phyloP scores from a whole-genome alignment of 2,888 invertebrate species.

The Ormyrus rosae region DNA sequence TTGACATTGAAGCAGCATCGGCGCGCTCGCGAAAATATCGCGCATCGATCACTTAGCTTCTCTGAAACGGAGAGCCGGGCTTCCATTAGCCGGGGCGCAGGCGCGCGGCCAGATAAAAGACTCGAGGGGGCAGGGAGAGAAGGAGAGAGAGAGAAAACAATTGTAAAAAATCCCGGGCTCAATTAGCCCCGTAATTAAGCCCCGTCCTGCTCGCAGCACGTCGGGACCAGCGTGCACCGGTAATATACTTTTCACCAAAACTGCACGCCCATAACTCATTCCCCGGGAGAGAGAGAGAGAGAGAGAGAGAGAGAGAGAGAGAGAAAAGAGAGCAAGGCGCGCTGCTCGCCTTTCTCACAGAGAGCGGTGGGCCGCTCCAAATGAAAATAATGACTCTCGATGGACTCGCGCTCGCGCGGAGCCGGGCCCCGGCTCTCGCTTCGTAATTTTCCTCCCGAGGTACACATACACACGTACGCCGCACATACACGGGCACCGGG shows the following conservation, averaged over 20 bases:
- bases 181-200: constrained; percentile 55
- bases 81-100: no score
- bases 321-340: constrained; percentile 22
- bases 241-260: constrained; percentile 53
- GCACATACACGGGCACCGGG: not conserved
- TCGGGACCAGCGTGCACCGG: constrained; percentile 8
- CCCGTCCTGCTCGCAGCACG: not conserved
- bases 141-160: constrained; percentile 24
- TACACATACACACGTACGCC: not conserved
- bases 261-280: constrained; percentile 48
- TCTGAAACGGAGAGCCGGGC: no score
- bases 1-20: no score
- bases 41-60: no score
- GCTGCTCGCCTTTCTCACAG: not conserved
- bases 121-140: constrained; percentile 23
- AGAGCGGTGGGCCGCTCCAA: constrained; percentile 25
- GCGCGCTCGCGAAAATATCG: no score
- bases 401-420: constrained; percentile 22
- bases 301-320: constrained; percentile 18
- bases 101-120: not conserved
- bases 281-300: constrained; percentile 1
- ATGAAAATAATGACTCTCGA: constrained; percentile 57
- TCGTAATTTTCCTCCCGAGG: constrained; percentile 34
- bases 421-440: constrained; percentile 10
- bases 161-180: constrained; percentile 40